phyloP scores from a whole-genome alignment of 1,140 invertebrate species.

The Ooceraea biroi region DNA sequence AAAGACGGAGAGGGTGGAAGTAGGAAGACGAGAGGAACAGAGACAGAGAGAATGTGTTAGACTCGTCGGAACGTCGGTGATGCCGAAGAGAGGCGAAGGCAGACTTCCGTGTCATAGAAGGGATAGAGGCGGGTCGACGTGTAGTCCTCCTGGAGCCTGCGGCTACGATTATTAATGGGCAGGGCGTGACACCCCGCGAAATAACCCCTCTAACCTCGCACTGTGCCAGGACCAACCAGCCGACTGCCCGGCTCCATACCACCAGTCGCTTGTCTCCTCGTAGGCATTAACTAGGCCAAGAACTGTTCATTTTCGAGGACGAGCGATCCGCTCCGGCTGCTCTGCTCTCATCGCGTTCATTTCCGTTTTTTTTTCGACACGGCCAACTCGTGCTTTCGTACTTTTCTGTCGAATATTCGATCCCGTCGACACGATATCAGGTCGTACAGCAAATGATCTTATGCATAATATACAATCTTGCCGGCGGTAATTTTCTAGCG shows the following conservation, averaged over 20 bases:
- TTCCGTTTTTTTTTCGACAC: background rate
- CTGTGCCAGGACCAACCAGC: constrained; percentile 43
- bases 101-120: constrained; percentile 53
- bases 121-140: constrained; percentile 60
- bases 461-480: background rate
- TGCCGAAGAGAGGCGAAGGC: constrained; percentile 52
- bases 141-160: constrained; percentile 72
- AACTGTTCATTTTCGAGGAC: constrained; percentile 75
- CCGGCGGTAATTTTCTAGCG: constrained; percentile 22
- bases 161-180: constrained; percentile 81
- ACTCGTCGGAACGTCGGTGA: constrained; percentile 25
- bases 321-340: constrained; percentile 21
- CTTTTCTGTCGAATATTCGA: background rate
- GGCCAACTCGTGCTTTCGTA: background rate
- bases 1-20: constrained; percentile 39
- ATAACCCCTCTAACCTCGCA: constrained; percentile 75
- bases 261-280: constrained; percentile 71
- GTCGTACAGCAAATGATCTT: background rate
- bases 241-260: constrained; percentile 55
- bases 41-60: background rate
- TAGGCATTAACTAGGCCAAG: constrained; percentile 79
- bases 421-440: background rate
- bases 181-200: constrained; percentile 81
- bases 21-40: constrained; percentile 16
- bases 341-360: background rate